Percentiles rank a stretch among this genome's conserved stretches.
phyloP scores from a whole-genome alignment of 2,113 vertebrate genomes.

The Mormoops blainvillei region DNA sequence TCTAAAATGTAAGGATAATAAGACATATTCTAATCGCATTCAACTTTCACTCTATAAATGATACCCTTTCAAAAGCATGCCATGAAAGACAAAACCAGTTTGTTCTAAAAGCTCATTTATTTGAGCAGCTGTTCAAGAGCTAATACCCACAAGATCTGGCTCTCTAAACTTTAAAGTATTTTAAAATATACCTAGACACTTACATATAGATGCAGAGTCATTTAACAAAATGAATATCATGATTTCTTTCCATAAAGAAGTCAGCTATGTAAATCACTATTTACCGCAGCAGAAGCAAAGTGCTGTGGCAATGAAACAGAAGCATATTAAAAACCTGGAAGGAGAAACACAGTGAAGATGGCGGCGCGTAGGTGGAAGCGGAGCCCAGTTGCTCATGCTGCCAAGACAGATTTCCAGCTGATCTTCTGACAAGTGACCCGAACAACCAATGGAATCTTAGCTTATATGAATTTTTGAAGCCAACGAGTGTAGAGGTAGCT shows the following conservation, averaged over 20 bases:
- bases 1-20: conserved; percentile 66
- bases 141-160: not conserved
- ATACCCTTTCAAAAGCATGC: accelerated
- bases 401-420: too few relatives aligned
- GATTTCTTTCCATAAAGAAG: not conserved
- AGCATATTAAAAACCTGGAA: not conserved
- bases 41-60: not conserved
- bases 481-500: too few relatives aligned
- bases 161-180: not conserved
- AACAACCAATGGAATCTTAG: too few relatives aligned
- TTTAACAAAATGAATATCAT: not conserved
- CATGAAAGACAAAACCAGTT: not conserved
- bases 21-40: not conserved
- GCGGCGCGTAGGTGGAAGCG: too few relatives aligned
- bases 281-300: not conserved
- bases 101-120: not conserved
- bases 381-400: too few relatives aligned
- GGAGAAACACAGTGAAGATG: not conserved
- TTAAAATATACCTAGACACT: not conserved
- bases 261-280: not conserved
- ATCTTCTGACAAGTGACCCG: too few relatives aligned
- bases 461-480: too few relatives aligned
- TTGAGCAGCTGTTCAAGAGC: not conserved
- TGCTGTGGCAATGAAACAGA: not conserved
- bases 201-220: not conserved